Percentiles rank a stretch among this genome's conserved stretches.
Evolutionary conservation across 1,140 invertebrate species (phyloP).

Genomic region (Euwallacea similis): DNA sequence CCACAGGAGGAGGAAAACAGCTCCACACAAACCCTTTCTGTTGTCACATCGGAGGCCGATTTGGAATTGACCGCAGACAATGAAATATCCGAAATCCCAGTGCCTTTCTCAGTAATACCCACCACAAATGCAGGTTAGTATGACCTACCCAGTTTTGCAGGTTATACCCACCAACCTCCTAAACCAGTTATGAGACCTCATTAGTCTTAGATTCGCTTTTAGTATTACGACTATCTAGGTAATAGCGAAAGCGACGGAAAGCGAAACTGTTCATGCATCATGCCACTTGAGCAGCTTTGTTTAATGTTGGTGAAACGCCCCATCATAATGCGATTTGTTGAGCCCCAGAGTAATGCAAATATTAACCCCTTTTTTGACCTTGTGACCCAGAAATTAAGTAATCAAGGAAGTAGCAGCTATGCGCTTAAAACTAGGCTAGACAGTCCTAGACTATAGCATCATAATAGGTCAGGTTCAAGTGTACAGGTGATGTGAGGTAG

Average conservation of each 20-base stretch:
- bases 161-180: not conserved
- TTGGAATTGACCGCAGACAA: slow-evolving; percentile 49
- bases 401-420: slow-evolving; percentile 39
- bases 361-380: not conserved
- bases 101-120: slow-evolving; percentile 49
- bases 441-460: slow-evolving; percentile 33
- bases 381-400: slow-evolving; percentile 14
- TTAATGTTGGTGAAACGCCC: not conserved
- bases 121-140: slow-evolving; percentile 45
- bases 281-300: not conserved
- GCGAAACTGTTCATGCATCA: no score
- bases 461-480: slow-evolving; percentile 53
- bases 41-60: slow-evolving; percentile 47
- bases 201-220: slow-evolving; percentile 46
- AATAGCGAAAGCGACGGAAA: no score
- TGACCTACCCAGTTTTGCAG: slow-evolving; percentile 21
- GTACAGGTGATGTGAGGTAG: slow-evolving; percentile 48
- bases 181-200: slow-evolving; percentile 14
- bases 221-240: slow-evolving; percentile 10
- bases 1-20: slow-evolving; percentile 49
- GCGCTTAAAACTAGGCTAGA: slow-evolving; percentile 37
- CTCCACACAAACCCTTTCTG: slow-evolving; percentile 44
- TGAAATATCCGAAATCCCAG: slow-evolving; percentile 51
- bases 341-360: not conserved
- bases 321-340: not conserved